A percentile compares a stretch with the other conserved stretches of the same genome.
phyloP scores from a whole-genome alignment of 2,888 invertebrate species.

The Drosophila multiciliata region DNA sequence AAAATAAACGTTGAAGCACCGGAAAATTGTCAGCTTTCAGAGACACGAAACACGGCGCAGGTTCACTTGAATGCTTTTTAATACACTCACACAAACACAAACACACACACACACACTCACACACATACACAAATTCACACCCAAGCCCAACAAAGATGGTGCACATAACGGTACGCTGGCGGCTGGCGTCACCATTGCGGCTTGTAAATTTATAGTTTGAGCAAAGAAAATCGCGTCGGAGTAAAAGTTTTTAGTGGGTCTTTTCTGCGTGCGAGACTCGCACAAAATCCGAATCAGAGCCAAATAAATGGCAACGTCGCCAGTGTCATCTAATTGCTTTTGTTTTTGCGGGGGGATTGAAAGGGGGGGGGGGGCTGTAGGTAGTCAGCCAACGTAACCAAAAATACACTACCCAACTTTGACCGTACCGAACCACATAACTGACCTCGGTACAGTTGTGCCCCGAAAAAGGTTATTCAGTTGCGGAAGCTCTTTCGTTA shows the following conservation, averaged over 20 bases:
- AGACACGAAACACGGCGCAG: conserved; percentile 58
- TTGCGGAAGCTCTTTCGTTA: conserved; percentile 72
- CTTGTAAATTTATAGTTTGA: conserved; percentile 78
- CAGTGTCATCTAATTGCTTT: conserved; percentile 75
- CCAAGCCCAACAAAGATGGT: conserved; percentile 29
- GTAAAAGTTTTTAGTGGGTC: conserved; percentile 65
- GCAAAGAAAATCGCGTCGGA: conserved; percentile 71
- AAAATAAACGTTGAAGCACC: conserved; percentile 62
- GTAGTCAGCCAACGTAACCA: neutral
- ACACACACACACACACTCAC: conserved; percentile 12
- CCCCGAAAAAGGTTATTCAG: conserved; percentile 58
- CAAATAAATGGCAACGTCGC: conserved; percentile 64
- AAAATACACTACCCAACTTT: conserved; percentile 3
- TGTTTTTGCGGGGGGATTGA: conserved; percentile 49
- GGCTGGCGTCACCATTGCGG: conserved; percentile 52
- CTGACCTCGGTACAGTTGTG: conserved; percentile 70
- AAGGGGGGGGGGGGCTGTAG: no score
- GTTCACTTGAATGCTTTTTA: conserved; percentile 69
- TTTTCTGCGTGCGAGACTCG: conserved; percentile 22
- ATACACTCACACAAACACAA: conserved; percentile 58
- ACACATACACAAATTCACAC: neutral
- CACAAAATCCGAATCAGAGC: conserved; percentile 46
- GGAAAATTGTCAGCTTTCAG: conserved; percentile 68
- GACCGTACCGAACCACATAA: conserved; percentile 16
- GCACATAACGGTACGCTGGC: conserved; percentile 40